These are phyloP conservation scores for Drosophila formosana DNA, from an alignment of 2,888 invertebrate genomes.

Conservation along the genomic window DNA sequence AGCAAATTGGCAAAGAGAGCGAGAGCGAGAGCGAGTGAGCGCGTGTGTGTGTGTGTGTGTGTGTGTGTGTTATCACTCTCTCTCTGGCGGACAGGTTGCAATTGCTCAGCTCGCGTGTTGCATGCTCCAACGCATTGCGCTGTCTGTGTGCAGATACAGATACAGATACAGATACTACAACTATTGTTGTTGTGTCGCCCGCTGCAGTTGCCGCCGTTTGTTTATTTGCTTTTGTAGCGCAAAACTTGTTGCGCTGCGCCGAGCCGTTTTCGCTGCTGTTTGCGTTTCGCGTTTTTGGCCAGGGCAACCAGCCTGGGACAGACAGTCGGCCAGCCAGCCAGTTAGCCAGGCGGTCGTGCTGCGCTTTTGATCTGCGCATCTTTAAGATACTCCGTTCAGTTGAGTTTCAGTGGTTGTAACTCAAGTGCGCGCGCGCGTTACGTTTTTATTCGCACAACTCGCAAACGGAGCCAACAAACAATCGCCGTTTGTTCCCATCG, in stretches of 20 bases:
- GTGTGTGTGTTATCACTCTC: constrained; percentile 20
- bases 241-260: constrained; percentile 66
- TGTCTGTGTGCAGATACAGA: constrained; percentile 45
- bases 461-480: background rate
- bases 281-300: constrained; percentile 23
- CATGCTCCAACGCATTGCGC: constrained; percentile 54
- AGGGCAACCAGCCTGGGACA: constrained; percentile 20
- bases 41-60: constrained; percentile 2
- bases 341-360: constrained; percentile 35
- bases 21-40: constrained; percentile 21
- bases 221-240: constrained; percentile 71
- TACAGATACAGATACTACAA: constrained; percentile 46
- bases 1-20: constrained; percentile 44
- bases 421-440: constrained; percentile 82
- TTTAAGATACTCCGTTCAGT: constrained; percentile 78
- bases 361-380: constrained; percentile 74
- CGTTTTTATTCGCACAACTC: constrained; percentile 39
- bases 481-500: background rate
- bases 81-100: constrained; percentile 54
- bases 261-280: constrained; percentile 1
- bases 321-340: constrained; percentile 10
- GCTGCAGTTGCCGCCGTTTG: constrained; percentile 68
- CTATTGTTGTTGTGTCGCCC: constrained; percentile 38
- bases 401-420: constrained; percentile 80
- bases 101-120: constrained; percentile 55